Base-by-base conservation (phyloP, 2,113 vertebrate genomes). In the Plecturocebus donacophilus region DNA sequence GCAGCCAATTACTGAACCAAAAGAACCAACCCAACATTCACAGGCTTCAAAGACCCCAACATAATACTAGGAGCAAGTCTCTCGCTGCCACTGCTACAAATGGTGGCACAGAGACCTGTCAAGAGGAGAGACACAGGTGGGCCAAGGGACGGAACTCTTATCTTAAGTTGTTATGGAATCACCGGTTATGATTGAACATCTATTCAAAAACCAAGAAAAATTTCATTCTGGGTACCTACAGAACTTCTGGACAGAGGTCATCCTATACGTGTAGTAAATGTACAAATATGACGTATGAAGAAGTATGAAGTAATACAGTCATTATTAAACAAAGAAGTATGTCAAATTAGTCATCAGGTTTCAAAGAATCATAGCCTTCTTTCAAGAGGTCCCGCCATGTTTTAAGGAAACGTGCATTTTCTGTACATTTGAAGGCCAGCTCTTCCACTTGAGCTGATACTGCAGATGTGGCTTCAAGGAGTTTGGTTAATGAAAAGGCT, bases 391-490 rank as follows among this genome's bases (percentile, higher is more conserved):
- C 97, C 95, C 98, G 95, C 99, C 98, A 99, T 2, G 98, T 98
- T 90, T 98, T 98, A 56, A 99, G 98, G 95, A 99, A 99, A 17
- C 98, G 98, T 21, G 98, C 98, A 85, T 99, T 99, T 98, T 98
- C 99, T 30, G 98, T 98, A 94, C 99, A 99, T 88, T 98, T 98
- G n/a, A 66, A 93, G 83, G 98, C 98, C 52, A 99, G 97, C 70
- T 99, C 98, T 85, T 99, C 98, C 86, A 99, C 98, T 91, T 99
- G 98, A 12, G 98, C 98, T 42, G 99, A 98, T 76, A 99, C 98
- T 8, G 98, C 98, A 54, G 98, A 98, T 2, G 98, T 98, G 16
- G 98, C 98, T 87, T 99, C 98, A 68, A 99, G 98, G 94, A 99
- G 93, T 93, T 98, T 98, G 17, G 97, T 98, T 87, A 99, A 97